Evolutionary conservation across 2,113 vertebrate genomes (phyloP), one percentile per base, ranked within the genome.

Genomic region (Deroptyus accipitrinus): DNA sequence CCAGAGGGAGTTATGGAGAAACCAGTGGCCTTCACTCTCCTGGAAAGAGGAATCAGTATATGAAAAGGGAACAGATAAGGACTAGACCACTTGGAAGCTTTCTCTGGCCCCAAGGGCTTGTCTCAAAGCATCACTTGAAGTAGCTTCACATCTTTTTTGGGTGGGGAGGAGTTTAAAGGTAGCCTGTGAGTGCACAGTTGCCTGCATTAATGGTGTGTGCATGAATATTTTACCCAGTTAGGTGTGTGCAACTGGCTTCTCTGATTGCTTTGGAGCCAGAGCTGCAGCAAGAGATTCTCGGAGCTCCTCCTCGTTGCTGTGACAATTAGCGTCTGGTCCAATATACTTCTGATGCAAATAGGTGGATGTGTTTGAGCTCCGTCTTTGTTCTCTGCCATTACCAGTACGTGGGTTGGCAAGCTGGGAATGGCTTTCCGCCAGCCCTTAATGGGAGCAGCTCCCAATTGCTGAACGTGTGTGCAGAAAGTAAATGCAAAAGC

Each of bases 311-410:
- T 83, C 77, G 62, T 78, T 49, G 44, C 88, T 79, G 70, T 94
- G 88, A 73, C 92, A 90, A 76, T 63, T n/a, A 24, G 74, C 5
- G 13, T 89, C 85, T 93, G 67, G 46, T 88, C 81, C 74, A 75
- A 27, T 83, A 52, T 67, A 66, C 91, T 95, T 96, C 77, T 7
- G 1, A 81, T 1, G 28, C 0, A 3, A 94, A 63, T 80, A 33
- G 49, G 83, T 37, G 82, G 69, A 79, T 96, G 80, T 89, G 78
- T 91, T 90, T 93, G 77, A 95, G 94, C 84, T 85, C 5, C 54
- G 64, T 75, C 92, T 95, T 96, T 95, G 95, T 94, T 96, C 91
- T 76, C 92, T 96, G 84, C 70, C 92, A 63, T 95, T 94, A 85
- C 93, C 1, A 2, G 52, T 85, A 63, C 4, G 55, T 89, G 88